phyloP scores from a whole-genome alignment of 2,888 invertebrate genomes.

The Trypoxylon attenuatum region DNA sequence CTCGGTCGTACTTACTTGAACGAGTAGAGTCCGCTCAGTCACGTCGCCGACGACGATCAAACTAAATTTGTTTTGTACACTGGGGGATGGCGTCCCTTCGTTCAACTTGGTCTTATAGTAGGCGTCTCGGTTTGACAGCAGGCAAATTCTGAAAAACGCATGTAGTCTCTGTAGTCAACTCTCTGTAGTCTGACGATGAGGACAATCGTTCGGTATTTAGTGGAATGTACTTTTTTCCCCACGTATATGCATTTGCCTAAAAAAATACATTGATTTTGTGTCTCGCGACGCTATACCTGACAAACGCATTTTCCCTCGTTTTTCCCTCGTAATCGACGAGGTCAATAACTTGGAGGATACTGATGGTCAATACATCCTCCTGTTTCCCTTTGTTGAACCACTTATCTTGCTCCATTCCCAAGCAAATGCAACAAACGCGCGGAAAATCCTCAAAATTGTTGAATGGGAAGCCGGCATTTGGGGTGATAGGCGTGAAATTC shows the following conservation, averaged over 20 bases:
- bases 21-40: constrained; percentile 63
- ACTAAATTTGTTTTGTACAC: constrained; percentile 86
- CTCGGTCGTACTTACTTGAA: constrained; percentile 57
- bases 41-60: constrained; percentile 74
- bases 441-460: constrained; percentile 83
- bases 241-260: no score
- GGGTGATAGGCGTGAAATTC: no score
- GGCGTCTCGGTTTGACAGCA: constrained; percentile 82
- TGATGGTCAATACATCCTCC: constrained; percentile 80
- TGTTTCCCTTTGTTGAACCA: constrained; percentile 76
- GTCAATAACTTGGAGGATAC: constrained; percentile 86
- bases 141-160: constrained; percentile 77
- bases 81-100: constrained; percentile 81
- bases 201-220: no score
- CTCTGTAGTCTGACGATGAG: no score
- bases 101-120: constrained; percentile 84
- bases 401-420: constrained; percentile 85
- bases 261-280: no score
- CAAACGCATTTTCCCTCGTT: constrained; percentile 83
- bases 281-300: no score
- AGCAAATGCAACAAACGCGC: constrained; percentile 84
- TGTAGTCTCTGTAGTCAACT: no score
- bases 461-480: constrained; percentile 84
- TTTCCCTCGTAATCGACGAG: constrained; percentile 79
- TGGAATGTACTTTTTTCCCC: no score